phyloP scores from a whole-genome alignment of 1,140 invertebrate genomes.

The Acyrthosiphon pisum region DNA sequence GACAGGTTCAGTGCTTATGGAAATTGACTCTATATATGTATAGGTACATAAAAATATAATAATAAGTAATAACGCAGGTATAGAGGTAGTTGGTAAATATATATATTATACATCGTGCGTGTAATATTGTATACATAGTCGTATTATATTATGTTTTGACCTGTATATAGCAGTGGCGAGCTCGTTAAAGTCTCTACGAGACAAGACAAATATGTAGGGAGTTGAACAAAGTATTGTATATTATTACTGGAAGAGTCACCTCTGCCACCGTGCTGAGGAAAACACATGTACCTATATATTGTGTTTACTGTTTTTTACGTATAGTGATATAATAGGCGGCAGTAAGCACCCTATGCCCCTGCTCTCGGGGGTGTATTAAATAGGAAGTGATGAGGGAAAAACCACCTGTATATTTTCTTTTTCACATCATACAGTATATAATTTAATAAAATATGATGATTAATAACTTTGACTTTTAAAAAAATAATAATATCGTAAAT shows the following conservation, averaged over 20 bases:
- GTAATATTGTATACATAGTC: not conserved
- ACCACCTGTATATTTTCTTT: not conserved
- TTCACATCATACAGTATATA: not conserved
- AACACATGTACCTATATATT: not conserved
- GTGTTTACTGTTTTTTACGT: not conserved
- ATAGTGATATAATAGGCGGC: not conserved
- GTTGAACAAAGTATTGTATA: not conserved
- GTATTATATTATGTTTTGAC: not conserved
- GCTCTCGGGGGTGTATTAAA: not conserved
- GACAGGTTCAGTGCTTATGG: slow-evolving; percentile 11
- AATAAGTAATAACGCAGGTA: not conserved
- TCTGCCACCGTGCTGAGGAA: not conserved
- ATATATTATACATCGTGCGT: not conserved
- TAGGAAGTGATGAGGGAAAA: not conserved
- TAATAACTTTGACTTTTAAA: not conserved
- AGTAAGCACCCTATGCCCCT: not conserved
- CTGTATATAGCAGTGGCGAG: not conserved
- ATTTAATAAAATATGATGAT: not conserved
- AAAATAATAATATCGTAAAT: not conserved
- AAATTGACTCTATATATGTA: not conserved
- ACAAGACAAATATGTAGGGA: not conserved
- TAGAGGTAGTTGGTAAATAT: not conserved
- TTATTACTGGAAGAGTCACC: not conserved
- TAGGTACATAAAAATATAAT: not conserved
- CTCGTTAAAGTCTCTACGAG: slow-evolving; percentile 7